Base-by-base conservation (phyloP, 2,888 invertebrate species). In the Spilarctia lutea region DNA sequence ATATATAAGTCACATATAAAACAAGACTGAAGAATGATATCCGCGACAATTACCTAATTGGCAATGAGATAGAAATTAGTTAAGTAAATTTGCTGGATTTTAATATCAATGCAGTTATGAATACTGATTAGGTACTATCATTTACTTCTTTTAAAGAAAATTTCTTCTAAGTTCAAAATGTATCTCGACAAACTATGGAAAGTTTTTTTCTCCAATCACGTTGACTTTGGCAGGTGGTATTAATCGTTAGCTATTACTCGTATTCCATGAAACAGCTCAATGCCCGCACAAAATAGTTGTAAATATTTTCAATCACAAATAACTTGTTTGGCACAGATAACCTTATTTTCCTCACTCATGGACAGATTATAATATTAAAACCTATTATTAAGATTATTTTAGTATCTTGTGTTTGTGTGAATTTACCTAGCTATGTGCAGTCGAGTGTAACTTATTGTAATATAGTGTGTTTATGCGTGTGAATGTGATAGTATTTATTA, bases 401-500 rank as follows among this genome's bases (percentile, higher is more conserved):
- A 77, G 77, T 83, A 78, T 79, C 66, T 79, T 80, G 81, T 81
- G 79, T 78, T 79, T 76, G 79, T 83, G 86, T 84, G 85, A 85
- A 82, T 85, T 86, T 84, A 86, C 82, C 81, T 84, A 87, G 82
- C 85, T 83, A 84, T 85, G 82, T 71, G 80, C 85, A 86, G 86
- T 88, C 86, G 87, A 87, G 85, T 91, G 90, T 91, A 93, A 92
- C 87, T 93, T 91, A 91, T 91, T 94, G 94, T 95, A 94, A 88
- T 89, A 94, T 94, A 94, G 89, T 85, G 93, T 93, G 92, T 88
- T 87, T 88, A 86, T 90, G 90, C 91, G 91, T 90, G 93, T 93
- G 92, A 91, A 91, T 92, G 94, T 94, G 93, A 84, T 86, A 83
- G 86, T 90, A 94, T 93, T 92, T 94, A 94, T 94, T 94, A 93